phyloP scores from a whole-genome alignment of 2,888 invertebrate species.

The Cheilosia impressa region DNA sequence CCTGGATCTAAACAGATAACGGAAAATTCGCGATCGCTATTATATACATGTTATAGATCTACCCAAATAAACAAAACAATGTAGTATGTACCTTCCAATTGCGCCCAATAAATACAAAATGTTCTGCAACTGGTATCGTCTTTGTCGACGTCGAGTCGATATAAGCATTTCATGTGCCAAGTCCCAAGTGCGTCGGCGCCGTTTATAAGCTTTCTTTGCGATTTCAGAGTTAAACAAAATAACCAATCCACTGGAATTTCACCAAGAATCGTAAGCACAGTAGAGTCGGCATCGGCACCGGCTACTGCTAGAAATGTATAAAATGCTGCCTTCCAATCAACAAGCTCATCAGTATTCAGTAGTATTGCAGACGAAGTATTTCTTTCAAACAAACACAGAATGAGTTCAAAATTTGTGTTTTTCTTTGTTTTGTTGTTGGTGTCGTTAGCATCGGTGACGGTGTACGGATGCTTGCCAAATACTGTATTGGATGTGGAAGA shows the following conservation, averaged over 20 bases:
- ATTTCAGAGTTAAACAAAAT: not conserved
- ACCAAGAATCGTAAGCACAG: not conserved
- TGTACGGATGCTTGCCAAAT: slow-evolving; percentile 22
- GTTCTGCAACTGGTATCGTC: no score
- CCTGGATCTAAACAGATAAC: no score
- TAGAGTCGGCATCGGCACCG: not conserved
- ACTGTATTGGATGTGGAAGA: slow-evolving; percentile 19
- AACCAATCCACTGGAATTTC: not conserved
- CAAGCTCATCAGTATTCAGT: slow-evolving; percentile 1
- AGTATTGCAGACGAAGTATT: not conserved
- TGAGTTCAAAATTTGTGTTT: not conserved
- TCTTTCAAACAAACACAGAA: not conserved
- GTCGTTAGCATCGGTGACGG: not conserved
- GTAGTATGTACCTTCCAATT: no score
- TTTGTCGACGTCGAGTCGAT: not conserved
- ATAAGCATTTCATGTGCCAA: not conserved
- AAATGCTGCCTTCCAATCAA: not conserved
- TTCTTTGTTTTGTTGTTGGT: slow-evolving; percentile 2
- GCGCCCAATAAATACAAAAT: no score
- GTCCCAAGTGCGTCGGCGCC: not conserved
- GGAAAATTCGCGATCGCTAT: no score
- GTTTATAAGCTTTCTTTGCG: not conserved
- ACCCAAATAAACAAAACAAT: no score
- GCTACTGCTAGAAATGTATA: not conserved
- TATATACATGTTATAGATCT: no score